Evolutionary conservation across 2,797 vertebrate genomes (phyloP), one percentile per base, ranked within the genome.

Genomic region (Acanthurus leucopareius): DNA sequence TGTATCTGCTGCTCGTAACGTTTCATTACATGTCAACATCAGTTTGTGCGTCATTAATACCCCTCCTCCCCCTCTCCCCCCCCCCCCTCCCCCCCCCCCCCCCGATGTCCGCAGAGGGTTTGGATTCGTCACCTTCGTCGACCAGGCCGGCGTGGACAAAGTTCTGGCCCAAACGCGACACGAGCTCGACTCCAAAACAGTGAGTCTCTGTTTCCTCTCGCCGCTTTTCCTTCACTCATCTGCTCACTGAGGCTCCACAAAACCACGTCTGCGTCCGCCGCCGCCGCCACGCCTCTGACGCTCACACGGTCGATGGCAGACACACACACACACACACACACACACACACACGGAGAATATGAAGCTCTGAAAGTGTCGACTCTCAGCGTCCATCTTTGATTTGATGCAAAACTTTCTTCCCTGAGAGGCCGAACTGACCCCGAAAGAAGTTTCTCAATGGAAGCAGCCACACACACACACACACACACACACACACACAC

Each of bases 121-220:
- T 80, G 98, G 98, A 91, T 99, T 99, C 91, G 97, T 99, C 94
- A 99, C 98, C 82, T 99, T 98, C 93, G 95, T 98, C 91, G 98
- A 99, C 93, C 98, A 99, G 95, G 97, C 97, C 64, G 98, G 98
- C 59, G 98, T 99, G 95, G 98, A 99, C 94, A 99, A 99, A 96
- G 98, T 99, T 92, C 94, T 99, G 96, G 97, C 97, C 86, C 97
- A 99, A 89, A 97, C 96, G 91, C 96, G 98, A 82, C 98, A 99
- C 53, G 98, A 99, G 91, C 92, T 99, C 95, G 98, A 99, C 96
- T 99, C 98, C 82, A 99, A 99, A 96, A 99, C 98, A 95, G 98
- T 99, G 96, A 98, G 98, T 95, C 83, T 89, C 81, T 93, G 89
- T n/a, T n/a, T n/a, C n/a, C n/a, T n/a, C n/a, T n/a, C n/a, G n/a